Base-by-base conservation (phyloP, 2,113 vertebrate species). In the Hyperopisus bebe region DNA sequence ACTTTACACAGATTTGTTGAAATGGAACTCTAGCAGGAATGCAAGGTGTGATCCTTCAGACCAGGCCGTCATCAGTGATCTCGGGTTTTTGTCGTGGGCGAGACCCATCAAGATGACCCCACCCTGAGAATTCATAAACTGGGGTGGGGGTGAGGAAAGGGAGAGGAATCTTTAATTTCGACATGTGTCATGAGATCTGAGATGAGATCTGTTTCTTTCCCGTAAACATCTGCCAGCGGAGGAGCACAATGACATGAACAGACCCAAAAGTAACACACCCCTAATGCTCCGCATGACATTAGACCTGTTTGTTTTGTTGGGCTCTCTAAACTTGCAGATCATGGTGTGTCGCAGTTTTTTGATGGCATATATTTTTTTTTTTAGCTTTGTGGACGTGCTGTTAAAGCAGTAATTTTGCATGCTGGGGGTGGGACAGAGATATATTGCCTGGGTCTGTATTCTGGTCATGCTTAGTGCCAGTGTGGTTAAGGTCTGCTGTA, bases 91-190 rank as follows among this genome's bases (percentile, higher is more conserved):
- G n/a, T 53, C 35, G 88, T 53, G 50, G 74, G 50, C 3, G 21
- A 46, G 24, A 74, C 46, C 42, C 90, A 48, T 50, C 35, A 80
- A 47, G 82, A 62, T 44, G 44, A 88, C 74, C 58, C 47, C 83
- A 47, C 89, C 87, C 89, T 42, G 13, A 66, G 62, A 27, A 24
- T 15, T 48, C 31, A 46, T 48, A 4, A 74, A 47, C 74, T 7
- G 47, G 50, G 10, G 13, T 3, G 3, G 51, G 24, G n/a, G 9
- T 90, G 55, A 87, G 91, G 88, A 89, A 90, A 87, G 42, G 90
- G 44, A 84, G 31, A 84, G 90, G 87, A 90, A 92, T 90, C 27
- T 35, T 53, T 10, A 51, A 53, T 53, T 47, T 87, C 85, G n/a
- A n/a, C n/a, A 66, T 62, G 87, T 88, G 85, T n/a, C 9, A 85